These are phyloP conservation scores for Pteromalus puparum DNA, from an alignment of 1,140 invertebrate genomes.

Conservation along the genomic window DNA sequence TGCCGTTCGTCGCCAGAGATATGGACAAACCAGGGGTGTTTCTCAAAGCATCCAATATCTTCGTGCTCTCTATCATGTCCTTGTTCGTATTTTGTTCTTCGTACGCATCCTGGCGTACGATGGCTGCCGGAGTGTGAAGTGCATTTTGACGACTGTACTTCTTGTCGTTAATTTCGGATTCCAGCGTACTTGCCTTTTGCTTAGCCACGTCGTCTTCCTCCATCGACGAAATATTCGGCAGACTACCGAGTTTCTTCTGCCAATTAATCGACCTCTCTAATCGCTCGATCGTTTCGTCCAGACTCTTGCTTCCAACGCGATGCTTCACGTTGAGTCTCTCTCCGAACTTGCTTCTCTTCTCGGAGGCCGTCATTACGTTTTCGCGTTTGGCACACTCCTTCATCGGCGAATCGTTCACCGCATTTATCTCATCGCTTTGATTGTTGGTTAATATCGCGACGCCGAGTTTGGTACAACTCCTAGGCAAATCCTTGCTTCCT, in stretches of 20 bases:
- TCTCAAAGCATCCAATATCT: conserved; percentile 66
- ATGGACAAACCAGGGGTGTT: conserved; percentile 70
- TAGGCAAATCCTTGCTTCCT: neutral
- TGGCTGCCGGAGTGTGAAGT: neutral
- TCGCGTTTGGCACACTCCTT: neutral
- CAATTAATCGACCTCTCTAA: conserved; percentile 43
- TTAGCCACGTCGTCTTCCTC: neutral
- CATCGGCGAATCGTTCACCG: neutral
- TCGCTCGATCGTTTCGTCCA: conserved; percentile 42
- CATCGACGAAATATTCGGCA: conserved; percentile 5
- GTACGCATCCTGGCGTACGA: neutral
- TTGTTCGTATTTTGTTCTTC: neutral
- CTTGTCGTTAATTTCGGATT: neutral
- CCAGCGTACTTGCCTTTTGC: neutral
- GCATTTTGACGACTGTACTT: neutral
- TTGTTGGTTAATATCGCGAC: neutral
- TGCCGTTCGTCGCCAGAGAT: conserved; percentile 62
- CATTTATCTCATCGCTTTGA: conserved; percentile 18
- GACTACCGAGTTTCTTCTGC: conserved; percentile 12
- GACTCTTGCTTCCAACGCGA: conserved; percentile 36
- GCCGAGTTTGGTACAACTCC: conserved; percentile 9
- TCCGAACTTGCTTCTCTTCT: conserved; percentile 17
- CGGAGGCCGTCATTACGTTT: neutral
- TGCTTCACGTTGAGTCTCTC: neutral
- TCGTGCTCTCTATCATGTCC: conserved; percentile 62